Evolutionary conservation across 2,113 vertebrate species (phyloP), one percentile per base, ranked within the genome.

Genomic region (Danionella cerebrum): DNA sequence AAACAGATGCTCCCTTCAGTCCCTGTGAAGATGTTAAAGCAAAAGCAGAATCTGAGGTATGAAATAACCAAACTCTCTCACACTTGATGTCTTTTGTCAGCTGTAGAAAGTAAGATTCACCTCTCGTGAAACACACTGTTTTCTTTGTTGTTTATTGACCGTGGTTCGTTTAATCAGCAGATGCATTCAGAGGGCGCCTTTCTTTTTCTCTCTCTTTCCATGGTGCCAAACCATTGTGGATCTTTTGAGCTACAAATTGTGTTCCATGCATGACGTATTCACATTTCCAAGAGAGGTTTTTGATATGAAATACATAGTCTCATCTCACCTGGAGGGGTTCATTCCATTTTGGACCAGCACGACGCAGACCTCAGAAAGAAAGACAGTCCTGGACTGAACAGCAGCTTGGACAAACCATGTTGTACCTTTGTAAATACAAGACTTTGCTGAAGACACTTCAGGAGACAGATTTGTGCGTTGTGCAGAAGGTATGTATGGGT

Each of bases 361-460:
- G 16, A 65, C 74, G 75, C 53, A 44, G 76, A 71, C 47, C 69
- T 39, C 52, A 73, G 69, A 71, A 73, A 70, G 68, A 12, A 52
- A 22, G 73, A 74, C 75, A 72, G 72, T 63, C 69, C 74, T 67
- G 77, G 73, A 72, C 73, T 80, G 69, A 78, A 73, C 77, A 78
- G 76, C 76, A 79, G 82, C 79, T 78, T 87, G 79, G 76, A 79
- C 83, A 77, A 83, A 79, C 83, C 80, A 77, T 63, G 24, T 31
- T 77, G 82, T 83, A 80, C 78, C 82, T 84, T 79, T 88, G 86
- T 89, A 87, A 80, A 87, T 89, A 87, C 75, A 80, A 52, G 83
- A 84, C 68, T 64, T 75, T 73, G 70, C 69, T 77, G 79, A 80
- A 74, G 73, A 72, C 66, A 68, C 73, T 65, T 73, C 54, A 70